Evolutionary conservation across 2,888 invertebrate genomes (phyloP).

Genomic region (Drosophila paranaensis): DNA sequence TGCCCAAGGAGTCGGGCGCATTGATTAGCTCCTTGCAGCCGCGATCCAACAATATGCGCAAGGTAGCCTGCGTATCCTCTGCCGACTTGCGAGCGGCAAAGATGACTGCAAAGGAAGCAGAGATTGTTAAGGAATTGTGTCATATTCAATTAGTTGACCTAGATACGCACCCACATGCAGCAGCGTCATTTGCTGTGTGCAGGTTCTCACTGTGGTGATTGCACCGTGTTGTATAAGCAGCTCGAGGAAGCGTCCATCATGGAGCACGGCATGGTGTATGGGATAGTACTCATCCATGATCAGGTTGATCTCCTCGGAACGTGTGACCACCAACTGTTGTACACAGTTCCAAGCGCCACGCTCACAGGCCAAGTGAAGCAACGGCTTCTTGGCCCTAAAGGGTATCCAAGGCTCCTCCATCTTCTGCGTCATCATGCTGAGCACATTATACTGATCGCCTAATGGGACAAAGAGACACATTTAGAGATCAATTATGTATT

Average conservation of each 20-base stretch:
- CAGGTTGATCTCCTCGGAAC: constrained; percentile 89
- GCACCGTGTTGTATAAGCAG: constrained; percentile 89
- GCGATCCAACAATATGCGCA: constrained; percentile 89
- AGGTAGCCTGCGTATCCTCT: constrained; percentile 89
- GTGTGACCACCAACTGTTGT: constrained; percentile 87
- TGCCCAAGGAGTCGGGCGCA: constrained; percentile 89
- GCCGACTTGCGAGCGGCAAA: constrained; percentile 89
- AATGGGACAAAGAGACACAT: too few relatives aligned
- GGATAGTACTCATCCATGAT: constrained; percentile 91
- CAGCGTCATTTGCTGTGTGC: constrained; percentile 90
- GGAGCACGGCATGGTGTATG: constrained; percentile 90
- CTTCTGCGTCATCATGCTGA: constrained; percentile 88
- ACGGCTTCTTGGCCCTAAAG: constrained; percentile 87
- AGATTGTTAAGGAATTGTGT: neutral
- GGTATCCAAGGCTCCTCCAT: constrained; percentile 89
- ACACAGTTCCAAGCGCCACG: constrained; percentile 90
- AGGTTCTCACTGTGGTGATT: constrained; percentile 89
- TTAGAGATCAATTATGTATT: neutral
- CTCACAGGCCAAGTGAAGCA: constrained; percentile 89
- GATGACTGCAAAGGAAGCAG: constrained; percentile 85
- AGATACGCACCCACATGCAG: constrained; percentile 86
- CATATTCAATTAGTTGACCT: neutral
- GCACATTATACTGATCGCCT: constrained; percentile 89
- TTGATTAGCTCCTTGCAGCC: constrained; percentile 91
- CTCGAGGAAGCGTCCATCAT: constrained; percentile 89